Percentiles rank a stretch among this genome's conserved stretches.
These are phyloP conservation scores for Cyclophora albipunctata DNA, from an alignment of 2,888 invertebrate genomes.

Conservation along the genomic window DNA sequence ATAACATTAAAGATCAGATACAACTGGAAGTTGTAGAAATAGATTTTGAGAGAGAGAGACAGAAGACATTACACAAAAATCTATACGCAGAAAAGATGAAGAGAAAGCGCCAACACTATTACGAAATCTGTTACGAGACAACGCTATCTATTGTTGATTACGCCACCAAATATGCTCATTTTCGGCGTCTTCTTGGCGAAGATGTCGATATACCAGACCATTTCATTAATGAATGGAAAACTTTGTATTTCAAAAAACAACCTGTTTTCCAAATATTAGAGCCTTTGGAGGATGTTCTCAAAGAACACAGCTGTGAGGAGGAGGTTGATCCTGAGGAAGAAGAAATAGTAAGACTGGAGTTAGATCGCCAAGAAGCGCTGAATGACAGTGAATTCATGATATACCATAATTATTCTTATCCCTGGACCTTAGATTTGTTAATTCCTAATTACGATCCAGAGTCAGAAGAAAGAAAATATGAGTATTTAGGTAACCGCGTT, in stretches of 20 bases:
- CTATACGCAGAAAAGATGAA: slow-evolving; percentile 72
- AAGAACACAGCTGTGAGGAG: slow-evolving; percentile 39
- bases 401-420: slow-evolving; percentile 69
- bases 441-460: slow-evolving; percentile 56
- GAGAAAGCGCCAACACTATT: slow-evolving; percentile 61
- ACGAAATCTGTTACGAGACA: slow-evolving; percentile 69
- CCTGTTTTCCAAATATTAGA: slow-evolving; percentile 69
- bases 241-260: slow-evolving; percentile 69
- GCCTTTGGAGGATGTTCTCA: slow-evolving; percentile 52
- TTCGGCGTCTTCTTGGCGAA: slow-evolving; percentile 48
- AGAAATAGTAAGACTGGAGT: slow-evolving; percentile 61
- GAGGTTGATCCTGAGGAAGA: slow-evolving; percentile 43
- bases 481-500: slow-evolving; percentile 57
- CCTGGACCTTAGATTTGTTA: slow-evolving; percentile 70
- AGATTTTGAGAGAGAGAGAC: slow-evolving; percentile 68
- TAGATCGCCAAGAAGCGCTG: slow-evolving; percentile 68
- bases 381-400: slow-evolving; percentile 73
- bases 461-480: slow-evolving; percentile 56
- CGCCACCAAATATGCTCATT: slow-evolving; percentile 69
- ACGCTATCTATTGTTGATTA: slow-evolving; percentile 73
- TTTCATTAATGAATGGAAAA: slow-evolving; percentile 73
- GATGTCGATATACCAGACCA: slow-evolving; percentile 51
- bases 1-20: slow-evolving; percentile 57
- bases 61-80: slow-evolving; percentile 66
- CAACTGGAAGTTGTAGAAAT: slow-evolving; percentile 65